Evolutionary conservation across 2,113 vertebrate species (phyloP).

Genomic region (Ahaetulla prasina): DNA sequence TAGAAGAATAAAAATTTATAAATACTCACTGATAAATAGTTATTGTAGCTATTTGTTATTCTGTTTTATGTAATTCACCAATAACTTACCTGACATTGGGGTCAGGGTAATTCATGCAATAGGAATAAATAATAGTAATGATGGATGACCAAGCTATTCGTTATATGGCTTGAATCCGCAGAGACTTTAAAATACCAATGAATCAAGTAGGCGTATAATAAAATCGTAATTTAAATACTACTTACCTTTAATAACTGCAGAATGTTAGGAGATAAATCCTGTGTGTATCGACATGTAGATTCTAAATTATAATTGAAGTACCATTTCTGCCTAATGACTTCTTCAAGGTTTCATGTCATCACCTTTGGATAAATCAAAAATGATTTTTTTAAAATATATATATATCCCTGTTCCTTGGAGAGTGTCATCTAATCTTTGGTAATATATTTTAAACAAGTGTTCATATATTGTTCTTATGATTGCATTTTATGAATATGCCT

Average conservation of each 20-base stretch:
- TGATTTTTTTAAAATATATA: neutral
- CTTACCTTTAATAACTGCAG: slow-evolving; percentile 25
- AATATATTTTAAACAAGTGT: neutral
- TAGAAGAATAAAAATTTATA: neutral
- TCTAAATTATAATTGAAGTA: slow-evolving; percentile 8
- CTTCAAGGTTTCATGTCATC: neutral
- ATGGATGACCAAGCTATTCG: neutral
- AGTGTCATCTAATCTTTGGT: slow-evolving; percentile 34
- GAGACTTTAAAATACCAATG: slow-evolving; percentile 4
- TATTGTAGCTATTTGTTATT: neutral
- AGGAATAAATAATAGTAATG: neutral
- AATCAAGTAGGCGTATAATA: slow-evolving; percentile 29
- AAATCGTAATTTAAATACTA: slow-evolving; percentile 24
- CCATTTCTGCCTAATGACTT: slow-evolving; percentile 31
- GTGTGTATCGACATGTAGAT: slow-evolving; percentile 23
- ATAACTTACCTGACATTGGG: neutral
- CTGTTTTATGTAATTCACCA: neutral
- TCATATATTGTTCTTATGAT: slow-evolving; percentile 28
- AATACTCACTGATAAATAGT: neutral
- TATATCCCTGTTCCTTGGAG: slow-evolving; percentile 12
- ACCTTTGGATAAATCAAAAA: slow-evolving; percentile 17
- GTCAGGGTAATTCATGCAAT: neutral
- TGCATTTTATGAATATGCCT: slow-evolving; percentile 24
- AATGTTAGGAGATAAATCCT: neutral
- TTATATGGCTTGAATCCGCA: slow-evolving; percentile 31